These are phyloP conservation scores for Seira ritae DNA, from an alignment of 2,888 invertebrate species.

Conservation along the genomic window DNA sequence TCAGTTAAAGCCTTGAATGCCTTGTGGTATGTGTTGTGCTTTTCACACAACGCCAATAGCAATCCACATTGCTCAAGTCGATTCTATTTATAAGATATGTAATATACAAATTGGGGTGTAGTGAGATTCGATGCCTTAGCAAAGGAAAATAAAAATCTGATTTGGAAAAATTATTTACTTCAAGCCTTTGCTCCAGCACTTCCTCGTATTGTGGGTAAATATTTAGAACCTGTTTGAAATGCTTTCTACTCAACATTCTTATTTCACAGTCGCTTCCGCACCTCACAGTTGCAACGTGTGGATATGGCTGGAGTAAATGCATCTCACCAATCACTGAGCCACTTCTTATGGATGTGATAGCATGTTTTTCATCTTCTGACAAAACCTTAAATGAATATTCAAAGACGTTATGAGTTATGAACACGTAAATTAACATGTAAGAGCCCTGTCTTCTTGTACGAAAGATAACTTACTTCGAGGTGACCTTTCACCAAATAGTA, in stretches of 20 bases:
- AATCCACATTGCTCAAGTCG: conserved; percentile 64
- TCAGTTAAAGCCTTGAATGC: conserved; percentile 45
- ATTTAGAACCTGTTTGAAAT: conserved; percentile 65
- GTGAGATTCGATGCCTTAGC: too few relatives aligned
- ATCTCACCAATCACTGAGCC: conserved; percentile 72
- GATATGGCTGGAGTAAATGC: conserved; percentile 70
- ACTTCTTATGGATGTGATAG: conserved; percentile 68
- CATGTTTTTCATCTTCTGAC: conserved; percentile 62
- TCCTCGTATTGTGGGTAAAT: conserved; percentile 64
- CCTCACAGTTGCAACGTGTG: conserved; percentile 67
- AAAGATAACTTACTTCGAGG: conserved; percentile 62
- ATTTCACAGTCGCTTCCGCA: conserved; percentile 72
- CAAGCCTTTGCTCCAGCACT: conserved; percentile 62
- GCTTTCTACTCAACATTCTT: conserved; percentile 57
- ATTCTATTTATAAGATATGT: conserved; percentile 36
- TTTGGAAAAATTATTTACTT: too few relatives aligned
- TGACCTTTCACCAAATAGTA: conserved; percentile 71
- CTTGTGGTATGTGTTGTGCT: conserved; percentile 62
- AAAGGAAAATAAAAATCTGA: neutral
- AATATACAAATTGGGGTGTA: conserved; percentile 11
- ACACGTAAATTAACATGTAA: too few relatives aligned
- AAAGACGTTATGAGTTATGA: too few relatives aligned
- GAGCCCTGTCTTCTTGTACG: neutral
- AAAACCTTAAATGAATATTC: conserved; percentile 56
- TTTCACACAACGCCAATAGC: conserved; percentile 60